Percentiles rank a stretch among this genome's conserved stretches.
These are phyloP conservation scores for Agapornis roseicollis DNA, from an alignment of 2,113 vertebrate species.

Conservation along the genomic window DNA sequence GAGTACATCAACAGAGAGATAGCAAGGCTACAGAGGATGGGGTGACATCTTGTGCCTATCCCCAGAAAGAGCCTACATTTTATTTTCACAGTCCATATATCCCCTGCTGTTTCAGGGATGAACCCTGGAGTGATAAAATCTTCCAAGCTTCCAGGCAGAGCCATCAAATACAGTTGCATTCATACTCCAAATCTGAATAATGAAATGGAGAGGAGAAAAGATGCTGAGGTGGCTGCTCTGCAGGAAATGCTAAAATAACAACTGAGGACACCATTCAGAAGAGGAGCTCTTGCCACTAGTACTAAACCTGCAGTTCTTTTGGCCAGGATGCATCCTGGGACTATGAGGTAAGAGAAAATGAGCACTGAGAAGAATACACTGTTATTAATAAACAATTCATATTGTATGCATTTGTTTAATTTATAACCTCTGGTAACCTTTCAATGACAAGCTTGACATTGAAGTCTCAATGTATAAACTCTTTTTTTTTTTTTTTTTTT, in stretches of 20 bases:
- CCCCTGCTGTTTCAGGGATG: not conserved
- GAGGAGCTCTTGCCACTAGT: not conserved
- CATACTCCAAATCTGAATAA: not conserved
- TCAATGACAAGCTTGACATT: not conserved
- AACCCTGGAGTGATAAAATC: not conserved
- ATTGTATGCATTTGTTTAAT: not conserved
- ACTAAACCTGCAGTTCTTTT: not conserved
- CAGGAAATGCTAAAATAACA: not conserved
- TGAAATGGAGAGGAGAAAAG: not conserved
- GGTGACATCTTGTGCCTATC: not conserved
- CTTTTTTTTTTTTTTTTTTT: not conserved
- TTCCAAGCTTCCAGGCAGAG: not conserved
- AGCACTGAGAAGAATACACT: not conserved
- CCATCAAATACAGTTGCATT: not conserved
- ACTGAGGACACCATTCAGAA: not conserved
- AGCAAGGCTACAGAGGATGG: not conserved
- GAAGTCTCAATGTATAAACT: not conserved
- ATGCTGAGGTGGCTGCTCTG: not conserved
- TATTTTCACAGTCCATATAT: not conserved
- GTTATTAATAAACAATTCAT: not conserved
- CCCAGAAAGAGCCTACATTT: not conserved
- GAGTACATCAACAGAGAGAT: not conserved
- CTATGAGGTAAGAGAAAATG: not conserved
- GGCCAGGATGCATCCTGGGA: not conserved
- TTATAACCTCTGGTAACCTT: not conserved